Percentiles rank a stretch among this genome's conserved stretches.
Evolutionary conservation across 2,113 vertebrate genomes (phyloP).

Genomic region (Lipotes vexillifer): DNA sequence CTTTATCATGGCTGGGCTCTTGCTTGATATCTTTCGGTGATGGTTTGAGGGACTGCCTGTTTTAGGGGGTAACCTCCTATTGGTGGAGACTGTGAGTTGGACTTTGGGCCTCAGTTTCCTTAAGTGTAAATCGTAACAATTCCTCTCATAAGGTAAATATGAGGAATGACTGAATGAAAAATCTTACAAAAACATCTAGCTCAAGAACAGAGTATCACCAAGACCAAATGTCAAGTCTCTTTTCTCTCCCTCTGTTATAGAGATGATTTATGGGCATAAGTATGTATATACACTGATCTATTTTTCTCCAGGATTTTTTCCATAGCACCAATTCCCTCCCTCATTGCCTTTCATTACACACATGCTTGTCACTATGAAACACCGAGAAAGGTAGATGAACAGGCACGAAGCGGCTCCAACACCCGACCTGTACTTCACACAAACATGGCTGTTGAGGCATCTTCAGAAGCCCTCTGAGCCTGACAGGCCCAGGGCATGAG

Average conservation of each 20-base stretch:
- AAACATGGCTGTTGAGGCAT: neutral
- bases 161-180: neutral
- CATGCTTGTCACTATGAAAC: neutral
- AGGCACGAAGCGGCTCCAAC: neutral
- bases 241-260: neutral
- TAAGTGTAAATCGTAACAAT: neutral
- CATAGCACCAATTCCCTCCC: too few relatives aligned
- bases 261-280: neutral
- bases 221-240: neutral
- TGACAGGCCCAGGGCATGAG: too few relatives aligned
- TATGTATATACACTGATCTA: neutral
- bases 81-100: neutral
- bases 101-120: neutral
- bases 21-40: neutral
- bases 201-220: neutral
- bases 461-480: neutral
- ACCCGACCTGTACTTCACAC: neutral
- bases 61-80: neutral
- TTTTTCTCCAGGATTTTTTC: neutral
- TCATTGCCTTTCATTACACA: neutral
- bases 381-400: neutral
- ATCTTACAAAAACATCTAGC: neutral
- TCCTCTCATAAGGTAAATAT: neutral
- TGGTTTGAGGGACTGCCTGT: neutral
- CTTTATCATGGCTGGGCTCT: neutral